Percentiles rank a stretch among this genome's conserved stretches.
phyloP scores from a whole-genome alignment of 2,797 vertebrate genomes.

The Sciurus carolinensis region DNA sequence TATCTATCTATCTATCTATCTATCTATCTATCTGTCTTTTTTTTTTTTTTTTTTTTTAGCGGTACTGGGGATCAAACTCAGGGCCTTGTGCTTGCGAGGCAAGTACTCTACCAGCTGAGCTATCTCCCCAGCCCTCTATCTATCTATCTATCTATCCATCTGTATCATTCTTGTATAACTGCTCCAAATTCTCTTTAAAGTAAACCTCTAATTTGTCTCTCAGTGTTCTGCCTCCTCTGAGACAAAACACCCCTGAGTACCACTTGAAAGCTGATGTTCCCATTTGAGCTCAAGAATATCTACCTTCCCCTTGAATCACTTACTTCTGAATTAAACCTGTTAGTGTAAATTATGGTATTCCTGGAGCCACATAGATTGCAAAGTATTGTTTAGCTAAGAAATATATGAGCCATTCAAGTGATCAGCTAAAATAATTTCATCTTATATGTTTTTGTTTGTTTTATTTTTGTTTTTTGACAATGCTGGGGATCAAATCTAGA shows the following conservation, averaged over 20 bases:
- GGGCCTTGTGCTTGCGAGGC: no score
- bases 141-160: no score
- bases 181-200: slow-evolving; percentile 51
- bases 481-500: not conserved
- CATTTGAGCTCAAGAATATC: not conserved
- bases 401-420: slow-evolving; percentile 27
- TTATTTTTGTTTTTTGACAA: not conserved
- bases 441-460: not conserved
- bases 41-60: no score
- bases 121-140: no score
- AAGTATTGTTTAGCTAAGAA: slow-evolving; percentile 53
- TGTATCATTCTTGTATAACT: not conserved
- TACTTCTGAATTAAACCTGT: slow-evolving; percentile 13
- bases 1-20: no score
- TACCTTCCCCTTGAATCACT: slow-evolving; percentile 5
- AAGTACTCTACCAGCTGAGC: no score
- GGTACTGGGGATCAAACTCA: no score
- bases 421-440: slow-evolving; percentile 49
- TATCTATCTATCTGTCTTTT: no score
- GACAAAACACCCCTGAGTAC: not conserved
- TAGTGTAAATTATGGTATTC: slow-evolving; percentile 50
- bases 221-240: not conserved
- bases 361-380: slow-evolving; percentile 44
- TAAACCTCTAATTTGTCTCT: not conserved
- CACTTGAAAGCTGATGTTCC: slow-evolving; percentile 43